Conservation (phyloP, 2,113 vertebrate genomes). For the Malurus alboscapulatus region DNA sequence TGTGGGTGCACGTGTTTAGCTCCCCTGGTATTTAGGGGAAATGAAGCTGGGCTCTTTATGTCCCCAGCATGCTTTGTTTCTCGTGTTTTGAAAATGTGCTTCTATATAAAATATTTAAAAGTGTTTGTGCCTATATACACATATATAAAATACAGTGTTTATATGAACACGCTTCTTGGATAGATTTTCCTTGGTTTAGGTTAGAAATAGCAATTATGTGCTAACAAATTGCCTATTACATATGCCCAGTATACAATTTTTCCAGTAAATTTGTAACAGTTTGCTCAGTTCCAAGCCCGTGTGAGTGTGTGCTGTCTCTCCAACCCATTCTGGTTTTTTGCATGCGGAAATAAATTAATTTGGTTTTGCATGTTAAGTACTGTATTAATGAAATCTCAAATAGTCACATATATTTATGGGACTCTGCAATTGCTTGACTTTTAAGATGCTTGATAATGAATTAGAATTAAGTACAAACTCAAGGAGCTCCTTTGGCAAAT, state of each 20-base stretch:
- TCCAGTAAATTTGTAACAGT: conserved; percentile 18
- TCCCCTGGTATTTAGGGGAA: neutral
- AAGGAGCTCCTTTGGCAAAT: neutral
- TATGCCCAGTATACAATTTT: conserved; percentile 14
- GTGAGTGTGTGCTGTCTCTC: neutral
- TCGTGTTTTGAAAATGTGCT: neutral
- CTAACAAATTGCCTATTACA: conserved; percentile 30
- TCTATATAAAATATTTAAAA: neutral
- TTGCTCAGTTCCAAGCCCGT: neutral
- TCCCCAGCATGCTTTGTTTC: neutral
- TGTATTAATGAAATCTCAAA: neutral
- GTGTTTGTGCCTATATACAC: neutral
- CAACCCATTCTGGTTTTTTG: neutral
- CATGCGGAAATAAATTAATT: conserved; percentile 1
- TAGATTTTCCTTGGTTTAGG: conserved; percentile 15
- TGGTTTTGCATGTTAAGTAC: neutral
- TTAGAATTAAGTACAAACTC: neutral
- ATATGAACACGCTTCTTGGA: neutral
- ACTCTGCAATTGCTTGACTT: neutral
- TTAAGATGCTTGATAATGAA: neutral
- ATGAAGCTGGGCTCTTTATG: neutral
- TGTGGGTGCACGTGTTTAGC: accelerated
- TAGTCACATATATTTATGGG: neutral
- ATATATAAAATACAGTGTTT: neutral
- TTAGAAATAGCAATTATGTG: conserved; percentile 33